Conservation (phyloP, 2,113 vertebrate genomes). For the Epinephelus lanceolatus region DNA sequence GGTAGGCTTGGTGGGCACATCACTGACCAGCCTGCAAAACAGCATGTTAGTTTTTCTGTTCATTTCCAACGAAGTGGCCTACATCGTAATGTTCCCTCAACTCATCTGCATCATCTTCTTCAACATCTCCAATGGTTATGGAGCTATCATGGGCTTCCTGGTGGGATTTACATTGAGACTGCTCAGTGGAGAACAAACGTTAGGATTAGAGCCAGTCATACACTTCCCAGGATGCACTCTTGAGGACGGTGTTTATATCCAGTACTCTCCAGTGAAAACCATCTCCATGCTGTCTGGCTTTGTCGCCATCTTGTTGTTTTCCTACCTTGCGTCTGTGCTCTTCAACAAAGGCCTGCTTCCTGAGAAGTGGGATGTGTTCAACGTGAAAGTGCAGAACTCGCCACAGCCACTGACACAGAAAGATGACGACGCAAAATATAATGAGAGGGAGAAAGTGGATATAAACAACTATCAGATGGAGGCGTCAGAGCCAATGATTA, state of each 20-base stretch:
- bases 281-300: constrained; percentile 75
- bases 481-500: too few species aligned
- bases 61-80: constrained; percentile 76
- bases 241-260: constrained; percentile 70
- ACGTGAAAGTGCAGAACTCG: too few species aligned
- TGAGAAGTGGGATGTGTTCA: too few species aligned
- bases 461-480: too few species aligned
- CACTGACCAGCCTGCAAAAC: constrained; percentile 72
- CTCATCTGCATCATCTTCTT: constrained; percentile 70
- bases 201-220: constrained; percentile 70
- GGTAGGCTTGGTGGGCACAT: constrained; percentile 69
- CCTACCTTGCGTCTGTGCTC: too few species aligned
- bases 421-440: too few species aligned
- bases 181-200: constrained; percentile 77
- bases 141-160: constrained; percentile 75
- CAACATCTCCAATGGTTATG: constrained; percentile 71
- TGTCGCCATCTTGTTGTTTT: constrained; percentile 16
- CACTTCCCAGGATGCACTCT: constrained; percentile 29
- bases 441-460: too few species aligned
- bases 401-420: too few species aligned
- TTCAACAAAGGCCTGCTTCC: too few species aligned
- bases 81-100: constrained; percentile 82
- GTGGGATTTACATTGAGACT: constrained; percentile 77
- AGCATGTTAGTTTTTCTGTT: constrained; percentile 82
- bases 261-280: constrained; percentile 82